These are phyloP conservation scores for Mesorhabditis spiculigera DNA, from an alignment of 2,888 invertebrate genomes.

Conservation along the genomic window DNA sequence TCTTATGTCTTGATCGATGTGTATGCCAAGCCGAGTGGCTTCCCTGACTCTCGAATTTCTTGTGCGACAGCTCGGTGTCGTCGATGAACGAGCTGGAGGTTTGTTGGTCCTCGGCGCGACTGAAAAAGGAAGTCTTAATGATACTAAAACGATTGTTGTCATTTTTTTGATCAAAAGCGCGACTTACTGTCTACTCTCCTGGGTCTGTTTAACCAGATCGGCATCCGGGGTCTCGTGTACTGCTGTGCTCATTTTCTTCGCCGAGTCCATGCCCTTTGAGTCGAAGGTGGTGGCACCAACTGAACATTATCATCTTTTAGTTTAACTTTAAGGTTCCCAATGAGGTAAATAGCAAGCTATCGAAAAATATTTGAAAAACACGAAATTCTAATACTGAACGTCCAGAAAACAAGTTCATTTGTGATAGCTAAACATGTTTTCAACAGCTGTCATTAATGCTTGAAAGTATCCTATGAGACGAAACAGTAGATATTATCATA, in stretches of 20 bases:
- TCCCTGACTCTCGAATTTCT: conserved; percentile 1
- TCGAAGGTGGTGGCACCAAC: not conserved
- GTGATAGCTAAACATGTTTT: not conserved
- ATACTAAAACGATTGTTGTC: too few relatives aligned
- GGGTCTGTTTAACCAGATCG: not conserved
- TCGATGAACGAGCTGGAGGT: not conserved
- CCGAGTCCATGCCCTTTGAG: not conserved
- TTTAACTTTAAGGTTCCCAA: too few relatives aligned
- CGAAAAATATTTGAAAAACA: too few relatives aligned
- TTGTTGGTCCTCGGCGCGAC: not conserved
- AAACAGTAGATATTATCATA: too few relatives aligned
- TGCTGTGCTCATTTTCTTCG: not conserved
- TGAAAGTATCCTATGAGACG: too few relatives aligned
- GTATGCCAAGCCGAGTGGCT: not conserved
- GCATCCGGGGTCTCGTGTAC: not conserved
- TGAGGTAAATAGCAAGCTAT: too few relatives aligned
- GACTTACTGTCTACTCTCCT: not conserved
- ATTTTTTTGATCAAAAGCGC: not conserved
- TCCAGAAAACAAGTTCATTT: not conserved
- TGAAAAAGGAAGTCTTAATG: not conserved
- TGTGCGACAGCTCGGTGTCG: not conserved
- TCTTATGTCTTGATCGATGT: not conserved
- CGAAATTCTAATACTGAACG: not conserved
- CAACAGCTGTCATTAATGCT: not conserved
- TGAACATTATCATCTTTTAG: not conserved